phyloP scores from a whole-genome alignment of 2,113 vertebrate genomes.

The Malurus melanocephalus region DNA sequence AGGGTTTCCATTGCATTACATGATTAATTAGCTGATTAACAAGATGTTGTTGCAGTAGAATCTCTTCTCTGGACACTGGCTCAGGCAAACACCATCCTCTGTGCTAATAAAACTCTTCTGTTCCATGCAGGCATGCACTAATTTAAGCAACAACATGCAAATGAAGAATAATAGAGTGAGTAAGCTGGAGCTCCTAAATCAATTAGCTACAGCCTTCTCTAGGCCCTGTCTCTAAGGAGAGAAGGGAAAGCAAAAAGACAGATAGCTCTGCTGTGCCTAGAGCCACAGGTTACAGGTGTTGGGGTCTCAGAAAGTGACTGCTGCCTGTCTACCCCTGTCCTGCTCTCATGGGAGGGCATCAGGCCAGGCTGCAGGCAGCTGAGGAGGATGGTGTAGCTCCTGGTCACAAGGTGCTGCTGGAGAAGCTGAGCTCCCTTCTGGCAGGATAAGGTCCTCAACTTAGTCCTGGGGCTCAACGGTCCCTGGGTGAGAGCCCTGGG shows the following conservation, averaged over 20 bases:
- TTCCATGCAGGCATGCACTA: not conserved
- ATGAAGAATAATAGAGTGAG: constrained; percentile 17
- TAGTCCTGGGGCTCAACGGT: too few species aligned
- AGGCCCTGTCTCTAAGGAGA: not conserved
- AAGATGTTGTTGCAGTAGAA: constrained; percentile 33
- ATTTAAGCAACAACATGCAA: constrained; percentile 46
- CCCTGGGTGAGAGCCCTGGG: not conserved
- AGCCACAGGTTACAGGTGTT: not conserved
- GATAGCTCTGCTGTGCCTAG: not conserved
- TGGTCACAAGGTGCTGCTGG: not conserved
- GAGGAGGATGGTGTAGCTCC: not conserved
- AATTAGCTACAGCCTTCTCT: not conserved
- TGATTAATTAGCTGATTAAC: constrained; percentile 64
- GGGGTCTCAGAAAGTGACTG: not conserved
- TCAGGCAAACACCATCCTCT: not conserved
- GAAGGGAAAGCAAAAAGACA: not conserved
- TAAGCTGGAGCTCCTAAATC: not conserved
- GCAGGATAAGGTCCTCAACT: not conserved
- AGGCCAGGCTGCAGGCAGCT: not conserved
- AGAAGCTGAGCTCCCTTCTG: not conserved
- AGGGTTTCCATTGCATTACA: constrained; percentile 30
- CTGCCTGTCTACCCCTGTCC: not conserved
- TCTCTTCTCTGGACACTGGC: not conserved
- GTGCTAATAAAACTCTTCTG: constrained; percentile 33
- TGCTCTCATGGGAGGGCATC: not conserved